Evolutionary conservation across 2,888 invertebrate species (phyloP).

Genomic region (Lomographa bimaculata): DNA sequence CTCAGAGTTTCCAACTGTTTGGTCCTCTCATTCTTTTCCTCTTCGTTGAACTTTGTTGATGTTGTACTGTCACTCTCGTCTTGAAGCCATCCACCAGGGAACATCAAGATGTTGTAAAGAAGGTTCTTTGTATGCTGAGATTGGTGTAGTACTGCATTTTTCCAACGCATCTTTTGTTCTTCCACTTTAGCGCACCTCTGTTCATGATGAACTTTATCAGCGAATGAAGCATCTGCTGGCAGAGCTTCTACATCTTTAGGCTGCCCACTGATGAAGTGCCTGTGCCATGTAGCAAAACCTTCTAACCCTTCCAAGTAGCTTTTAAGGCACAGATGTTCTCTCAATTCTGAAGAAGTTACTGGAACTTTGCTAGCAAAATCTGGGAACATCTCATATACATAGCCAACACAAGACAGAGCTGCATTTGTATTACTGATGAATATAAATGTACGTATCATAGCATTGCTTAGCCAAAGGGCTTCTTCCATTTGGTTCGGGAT

Average conservation of each 20-base stretch:
- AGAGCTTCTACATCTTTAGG: slow-evolving; percentile 87
- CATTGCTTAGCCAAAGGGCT: slow-evolving; percentile 94
- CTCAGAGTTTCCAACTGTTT: slow-evolving; percentile 90
- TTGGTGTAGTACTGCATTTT: slow-evolving; percentile 87
- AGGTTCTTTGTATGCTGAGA: slow-evolving; percentile 90
- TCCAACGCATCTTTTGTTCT: slow-evolving; percentile 91
- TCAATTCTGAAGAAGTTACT: slow-evolving; percentile 76
- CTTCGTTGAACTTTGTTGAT: slow-evolving; percentile 68
- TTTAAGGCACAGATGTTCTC: slow-evolving; percentile 94
- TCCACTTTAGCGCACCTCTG: slow-evolving; percentile 91
- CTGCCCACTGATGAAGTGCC: slow-evolving; percentile 90
- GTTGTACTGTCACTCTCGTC: slow-evolving; percentile 85
- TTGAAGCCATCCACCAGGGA: slow-evolving; percentile 96
- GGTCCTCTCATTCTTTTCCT: slow-evolving; percentile 79
- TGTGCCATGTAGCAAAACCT: slow-evolving; percentile 95
- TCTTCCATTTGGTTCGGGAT: slow-evolving; percentile 91
- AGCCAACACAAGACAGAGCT: slow-evolving; percentile 87
- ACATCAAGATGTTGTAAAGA: slow-evolving; percentile 93
- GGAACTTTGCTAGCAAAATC: slow-evolving; percentile 65
- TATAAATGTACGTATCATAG: slow-evolving; percentile 93
- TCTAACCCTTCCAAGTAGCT: slow-evolving; percentile 94
- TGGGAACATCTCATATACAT: slow-evolving; percentile 64
- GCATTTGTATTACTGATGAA: slow-evolving; percentile 92
- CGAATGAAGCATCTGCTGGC: slow-evolving; percentile 87
- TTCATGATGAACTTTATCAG: slow-evolving; percentile 94